phyloP scores from a whole-genome alignment of 2,888 invertebrate species.

The Papilio elwesi region DNA sequence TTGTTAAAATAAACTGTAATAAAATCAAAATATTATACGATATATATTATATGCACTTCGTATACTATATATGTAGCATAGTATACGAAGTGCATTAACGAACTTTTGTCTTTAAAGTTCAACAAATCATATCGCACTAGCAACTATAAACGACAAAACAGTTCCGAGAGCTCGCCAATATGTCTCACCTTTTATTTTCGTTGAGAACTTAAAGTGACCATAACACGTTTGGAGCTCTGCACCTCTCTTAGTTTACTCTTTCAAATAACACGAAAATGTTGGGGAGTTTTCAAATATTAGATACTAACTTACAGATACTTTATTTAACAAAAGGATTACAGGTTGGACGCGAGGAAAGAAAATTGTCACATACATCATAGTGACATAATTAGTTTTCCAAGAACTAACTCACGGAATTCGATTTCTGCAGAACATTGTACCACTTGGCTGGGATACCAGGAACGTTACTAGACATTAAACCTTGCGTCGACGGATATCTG shows the following conservation, averaged over 20 bases:
- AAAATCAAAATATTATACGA: no score
- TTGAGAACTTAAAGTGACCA: constrained; percentile 36
- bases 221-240: constrained; percentile 32
- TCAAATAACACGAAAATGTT: constrained; percentile 14
- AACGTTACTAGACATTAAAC: no score
- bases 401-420: constrained; percentile 21
- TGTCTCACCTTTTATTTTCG: constrained; percentile 33
- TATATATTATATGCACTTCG: no score
- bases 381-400: constrained; percentile 9
- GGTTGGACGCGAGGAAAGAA: no score
- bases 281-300: constrained; percentile 20
- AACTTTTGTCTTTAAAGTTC: constrained; percentile 16
- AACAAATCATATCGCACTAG: constrained; percentile 22
- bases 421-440: constrained; percentile 28
- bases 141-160: constrained; percentile 31
- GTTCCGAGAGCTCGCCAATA: constrained; percentile 19
- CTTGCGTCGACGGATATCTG: no score
- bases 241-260: constrained; percentile 29
- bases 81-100: constrained; percentile 8
- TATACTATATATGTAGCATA: no score
- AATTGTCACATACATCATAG: constrained; percentile 3
- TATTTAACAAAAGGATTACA: no score
- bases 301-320: background rate
- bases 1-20: no score
- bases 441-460: no score